Evolutionary conservation across 2,113 vertebrate genomes (phyloP), one percentile per base, ranked within the genome.

Genomic region (Alexandromys fortis): DNA sequence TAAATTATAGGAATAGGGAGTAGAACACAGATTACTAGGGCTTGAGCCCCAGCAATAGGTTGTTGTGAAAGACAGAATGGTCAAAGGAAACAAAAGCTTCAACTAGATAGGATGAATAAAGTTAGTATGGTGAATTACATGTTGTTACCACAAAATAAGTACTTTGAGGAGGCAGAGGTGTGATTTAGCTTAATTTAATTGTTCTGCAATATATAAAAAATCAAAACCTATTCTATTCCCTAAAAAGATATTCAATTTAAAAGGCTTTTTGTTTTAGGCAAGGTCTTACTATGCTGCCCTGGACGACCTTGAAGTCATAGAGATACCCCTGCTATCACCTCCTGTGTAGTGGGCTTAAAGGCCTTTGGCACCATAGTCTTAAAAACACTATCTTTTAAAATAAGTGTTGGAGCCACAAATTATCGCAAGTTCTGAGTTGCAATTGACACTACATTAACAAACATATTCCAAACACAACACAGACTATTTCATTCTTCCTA

Each of bases 371-470:
- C 9, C 24, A 16, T 1, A 49, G 10, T 22, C 35, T 58, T 12
- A 13, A 58, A 58, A 16, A 26, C n/a, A 85, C 22, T 65, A 1
- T 49, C 49, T 49, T 49, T 73, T 65, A 1, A 89, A 87, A 90
- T 79, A 55, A 52, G 61, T 81, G 49, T 82, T 13, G 42, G 92
- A 1, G 52, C 2, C 22, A 16, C 61, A 91, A 91, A 72, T 81
- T 90, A 92, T 79, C 88, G 58, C 79, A 67, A 95, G 86, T n/a
- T 92, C 38, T 86, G 94, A 75, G 38, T 77, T 92, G 65, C 11
- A 45, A 76, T 21, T 81, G n/a, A 55, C 12, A 7, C 42, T 77
- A 82, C 42, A 77, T 82, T 89, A 72, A 42, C 26, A 76, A 12
- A 70, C 58, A 55, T 22, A 14, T 10, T 95, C n/a, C 88, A 28